phyloP scores from a whole-genome alignment of 2,888 invertebrate species.

The Gonocerus acuteangulatus region DNA sequence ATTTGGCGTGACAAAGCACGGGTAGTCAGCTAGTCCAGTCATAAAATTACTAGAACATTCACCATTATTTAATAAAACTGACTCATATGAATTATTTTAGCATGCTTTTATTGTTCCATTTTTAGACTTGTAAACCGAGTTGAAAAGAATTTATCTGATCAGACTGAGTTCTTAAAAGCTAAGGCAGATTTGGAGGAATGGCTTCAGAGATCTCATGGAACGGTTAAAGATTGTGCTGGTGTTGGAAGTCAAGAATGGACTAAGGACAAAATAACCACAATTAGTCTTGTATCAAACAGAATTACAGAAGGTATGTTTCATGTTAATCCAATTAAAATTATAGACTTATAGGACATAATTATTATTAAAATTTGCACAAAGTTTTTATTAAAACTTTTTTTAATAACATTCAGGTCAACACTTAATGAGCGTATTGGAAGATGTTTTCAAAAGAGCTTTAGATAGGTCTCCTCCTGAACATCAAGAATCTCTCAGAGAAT shows the following conservation, averaged over 20 bases:
- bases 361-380: not conserved
- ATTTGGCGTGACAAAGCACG: no score
- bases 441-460: constrained; percentile 75
- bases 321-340: not conserved
- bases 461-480: constrained; percentile 72
- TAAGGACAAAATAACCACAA: constrained; percentile 70
- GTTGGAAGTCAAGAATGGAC: constrained; percentile 70
- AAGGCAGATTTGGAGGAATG: constrained; percentile 76
- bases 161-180: constrained; percentile 81
- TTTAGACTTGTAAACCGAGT: constrained; percentile 66
- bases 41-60: no score
- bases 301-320: constrained; percentile 59
- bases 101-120: no score
- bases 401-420: constrained; percentile 59
- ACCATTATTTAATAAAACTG: no score
- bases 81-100: no score
- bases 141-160: constrained; percentile 83
- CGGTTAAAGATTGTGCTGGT: constrained; percentile 72
- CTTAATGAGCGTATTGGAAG: constrained; percentile 70
- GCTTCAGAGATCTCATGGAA: constrained; percentile 71
- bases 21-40: no score
- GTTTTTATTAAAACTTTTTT: not conserved
- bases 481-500: constrained; percentile 66
- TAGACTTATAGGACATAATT: no score
- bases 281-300: constrained; percentile 57